Conservation (phyloP, 2,113 vertebrate species). For the Oryzias celebensis region DNA sequence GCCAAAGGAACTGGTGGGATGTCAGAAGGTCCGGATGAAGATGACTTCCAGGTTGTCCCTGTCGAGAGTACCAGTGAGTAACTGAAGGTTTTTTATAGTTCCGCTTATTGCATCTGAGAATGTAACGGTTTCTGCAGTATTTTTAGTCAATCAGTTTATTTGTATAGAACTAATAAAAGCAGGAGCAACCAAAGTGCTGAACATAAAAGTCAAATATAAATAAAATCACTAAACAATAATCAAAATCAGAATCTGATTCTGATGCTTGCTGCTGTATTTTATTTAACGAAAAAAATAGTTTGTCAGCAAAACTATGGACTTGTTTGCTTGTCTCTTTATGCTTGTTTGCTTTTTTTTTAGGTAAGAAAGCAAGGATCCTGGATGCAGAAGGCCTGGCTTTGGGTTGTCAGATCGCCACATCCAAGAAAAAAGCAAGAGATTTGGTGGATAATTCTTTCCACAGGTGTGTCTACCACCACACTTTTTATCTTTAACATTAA, state of each 20-base stretch:
- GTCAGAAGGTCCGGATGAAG: slow-evolving; percentile 18
- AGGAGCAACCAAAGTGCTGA: no score
- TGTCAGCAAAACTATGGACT: no score
- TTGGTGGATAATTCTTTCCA: slow-evolving; percentile 90
- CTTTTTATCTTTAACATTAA: neutral
- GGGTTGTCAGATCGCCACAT: slow-evolving; percentile 85
- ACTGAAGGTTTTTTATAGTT: neutral
- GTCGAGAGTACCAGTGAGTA: slow-evolving; percentile 88
- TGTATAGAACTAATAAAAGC: no score
- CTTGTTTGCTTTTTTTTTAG: slow-evolving; percentile 59
- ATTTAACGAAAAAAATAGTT: no score
- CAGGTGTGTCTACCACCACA: slow-evolving; percentile 71
- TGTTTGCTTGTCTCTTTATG: neutral
- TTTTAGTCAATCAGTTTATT: no score
- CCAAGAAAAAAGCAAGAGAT: slow-evolving; percentile 86
- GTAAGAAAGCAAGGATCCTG: slow-evolving; percentile 82
- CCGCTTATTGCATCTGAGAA: neutral
- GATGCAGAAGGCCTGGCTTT: slow-evolving; percentile 90
- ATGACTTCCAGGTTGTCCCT: slow-evolving; percentile 87
- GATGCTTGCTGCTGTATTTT: no score
- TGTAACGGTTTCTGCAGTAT: no score
- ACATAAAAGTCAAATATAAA: no score
- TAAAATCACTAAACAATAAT: no score
- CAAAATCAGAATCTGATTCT: no score
- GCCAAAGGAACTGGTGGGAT: slow-evolving; percentile 11